Conservation (phyloP, 2,113 vertebrate species). For the Columba livia region DNA sequence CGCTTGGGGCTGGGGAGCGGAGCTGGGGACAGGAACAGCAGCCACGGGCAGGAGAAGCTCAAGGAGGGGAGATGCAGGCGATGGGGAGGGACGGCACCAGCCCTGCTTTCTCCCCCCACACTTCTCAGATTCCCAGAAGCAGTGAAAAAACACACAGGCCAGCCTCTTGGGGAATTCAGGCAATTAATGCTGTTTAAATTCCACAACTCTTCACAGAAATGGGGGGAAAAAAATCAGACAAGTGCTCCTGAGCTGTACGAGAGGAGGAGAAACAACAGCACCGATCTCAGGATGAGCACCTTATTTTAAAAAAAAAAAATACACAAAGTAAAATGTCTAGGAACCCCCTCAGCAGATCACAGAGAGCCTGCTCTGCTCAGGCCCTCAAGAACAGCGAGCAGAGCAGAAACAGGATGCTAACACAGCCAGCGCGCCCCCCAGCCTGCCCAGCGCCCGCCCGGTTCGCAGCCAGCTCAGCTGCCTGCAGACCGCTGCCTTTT, state of each 20-base stretch:
- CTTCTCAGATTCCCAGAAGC: not conserved
- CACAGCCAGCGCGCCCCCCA: not conserved
- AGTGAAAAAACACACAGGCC: not conserved
- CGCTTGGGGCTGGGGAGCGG: not conserved
- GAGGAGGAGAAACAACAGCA: not conserved
- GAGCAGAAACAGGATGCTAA: not conserved
- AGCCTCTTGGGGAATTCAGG: not conserved
- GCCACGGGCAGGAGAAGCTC: not conserved
- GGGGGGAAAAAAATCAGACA: not conserved
- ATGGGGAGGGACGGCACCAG: not conserved
- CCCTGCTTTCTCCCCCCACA: accelerated
- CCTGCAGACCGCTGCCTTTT: conserved; percentile 7
- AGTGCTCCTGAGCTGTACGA: not conserved
- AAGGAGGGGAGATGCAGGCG: accelerated
- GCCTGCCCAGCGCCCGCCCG: not conserved
- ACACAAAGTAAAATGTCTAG: not conserved
- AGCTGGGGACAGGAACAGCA: not conserved
- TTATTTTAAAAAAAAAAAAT: not conserved
- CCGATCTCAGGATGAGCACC: not conserved
- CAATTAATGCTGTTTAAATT: not conserved
- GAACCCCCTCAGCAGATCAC: not conserved
- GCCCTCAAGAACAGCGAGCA: not conserved
- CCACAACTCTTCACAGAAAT: conserved; percentile 9
- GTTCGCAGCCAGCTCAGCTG: not conserved
- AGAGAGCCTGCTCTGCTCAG: not conserved